These are phyloP conservation scores for Engraulis encrasicolus DNA, from an alignment of 2,113 vertebrate species.

Conservation along the genomic window DNA sequence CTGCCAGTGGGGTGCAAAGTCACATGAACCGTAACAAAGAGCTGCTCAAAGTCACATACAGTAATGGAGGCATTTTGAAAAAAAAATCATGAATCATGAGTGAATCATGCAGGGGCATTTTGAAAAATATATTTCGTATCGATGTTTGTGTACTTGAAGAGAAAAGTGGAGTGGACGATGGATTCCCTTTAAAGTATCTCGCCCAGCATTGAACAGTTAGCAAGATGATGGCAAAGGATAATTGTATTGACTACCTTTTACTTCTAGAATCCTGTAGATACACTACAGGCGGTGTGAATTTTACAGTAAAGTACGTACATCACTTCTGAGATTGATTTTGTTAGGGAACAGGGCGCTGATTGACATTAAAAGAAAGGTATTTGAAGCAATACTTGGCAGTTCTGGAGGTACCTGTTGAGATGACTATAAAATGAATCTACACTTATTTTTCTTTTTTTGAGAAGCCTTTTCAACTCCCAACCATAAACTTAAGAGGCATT, in stretches of 20 bases:
- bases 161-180: not conserved
- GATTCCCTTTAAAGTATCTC: not conserved
- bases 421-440: too few species aligned
- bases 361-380: not conserved
- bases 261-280: not conserved
- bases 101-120: not conserved
- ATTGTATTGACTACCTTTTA: not conserved
- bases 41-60: constrained; percentile 37
- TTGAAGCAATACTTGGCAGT: too few species aligned
- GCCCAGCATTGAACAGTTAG: not conserved
- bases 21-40: constrained; percentile 37
- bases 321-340: not conserved
- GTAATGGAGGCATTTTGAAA: not conserved
- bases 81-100: not conserved
- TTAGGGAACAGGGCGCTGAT: not conserved
- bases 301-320: not conserved
- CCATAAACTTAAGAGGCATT: too few species aligned
- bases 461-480: too few species aligned
- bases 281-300: not conserved
- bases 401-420: too few species aligned
- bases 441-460: too few species aligned
- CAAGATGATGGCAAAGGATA: not conserved
- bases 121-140: not conserved
- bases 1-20: constrained; percentile 26
- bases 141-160: not conserved